Conservation (phyloP, 2,113 vertebrate species). For the Nothoprocta pentlandii region DNA sequence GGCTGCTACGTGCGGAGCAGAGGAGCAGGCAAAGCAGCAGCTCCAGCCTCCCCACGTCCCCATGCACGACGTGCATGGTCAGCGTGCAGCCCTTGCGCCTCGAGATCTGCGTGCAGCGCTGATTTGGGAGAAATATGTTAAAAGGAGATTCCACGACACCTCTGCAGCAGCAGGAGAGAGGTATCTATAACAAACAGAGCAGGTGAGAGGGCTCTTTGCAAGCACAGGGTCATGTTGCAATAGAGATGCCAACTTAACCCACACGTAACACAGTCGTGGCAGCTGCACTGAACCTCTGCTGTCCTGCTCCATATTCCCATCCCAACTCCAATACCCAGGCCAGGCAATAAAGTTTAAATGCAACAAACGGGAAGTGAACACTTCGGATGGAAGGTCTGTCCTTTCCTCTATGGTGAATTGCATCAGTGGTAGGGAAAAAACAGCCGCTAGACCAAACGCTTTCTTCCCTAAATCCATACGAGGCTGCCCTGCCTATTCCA, state of each 20-base stretch:
- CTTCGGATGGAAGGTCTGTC: neutral
- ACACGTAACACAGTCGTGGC: neutral
- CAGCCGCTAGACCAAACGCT: neutral
- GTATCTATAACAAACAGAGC: neutral
- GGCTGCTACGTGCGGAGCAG: neutral
- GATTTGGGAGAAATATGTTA: neutral
- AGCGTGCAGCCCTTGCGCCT: neutral
- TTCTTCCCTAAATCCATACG: neutral
- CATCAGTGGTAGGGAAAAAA: neutral
- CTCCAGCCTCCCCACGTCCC: neutral
- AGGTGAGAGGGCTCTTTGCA: neutral
- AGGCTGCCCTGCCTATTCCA: neutral
- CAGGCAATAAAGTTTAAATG: neutral
- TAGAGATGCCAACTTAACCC: neutral
- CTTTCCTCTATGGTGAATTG: neutral
- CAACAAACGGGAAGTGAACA: neutral
- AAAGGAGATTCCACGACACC: neutral
- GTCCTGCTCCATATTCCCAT: neutral
- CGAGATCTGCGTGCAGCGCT: neutral
- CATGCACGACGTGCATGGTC: fast-evolving
- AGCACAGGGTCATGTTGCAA: fast-evolving
- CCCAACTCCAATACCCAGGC: neutral
- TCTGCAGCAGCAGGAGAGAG: neutral
- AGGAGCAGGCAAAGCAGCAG: neutral
- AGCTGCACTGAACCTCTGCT: neutral